A percentile compares a stretch with the other conserved stretches of the same genome.
These are phyloP conservation scores for Siderastrea siderea DNA, from an alignment of 92 coral and sea anemone genomes.

Conservation along the genomic window DNA sequence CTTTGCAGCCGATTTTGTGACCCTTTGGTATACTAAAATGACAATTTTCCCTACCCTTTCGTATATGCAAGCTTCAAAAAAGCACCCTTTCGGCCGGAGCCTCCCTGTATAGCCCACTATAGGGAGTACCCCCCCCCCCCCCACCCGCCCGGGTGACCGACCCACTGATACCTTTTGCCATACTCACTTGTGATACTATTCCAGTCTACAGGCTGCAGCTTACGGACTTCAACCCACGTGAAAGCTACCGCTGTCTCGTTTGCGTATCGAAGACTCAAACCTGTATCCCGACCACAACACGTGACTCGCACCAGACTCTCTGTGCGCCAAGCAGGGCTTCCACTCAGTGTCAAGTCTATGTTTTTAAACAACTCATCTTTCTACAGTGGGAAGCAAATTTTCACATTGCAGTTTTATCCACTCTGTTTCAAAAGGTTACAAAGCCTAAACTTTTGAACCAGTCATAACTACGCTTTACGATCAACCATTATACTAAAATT, in stretches of 20 bases:
- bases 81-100: no score
- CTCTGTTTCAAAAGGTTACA: no score
- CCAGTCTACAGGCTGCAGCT: slow-evolving; percentile 72
- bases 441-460: no score
- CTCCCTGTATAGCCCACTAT: no score
- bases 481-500: no score
- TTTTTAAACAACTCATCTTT: slow-evolving; percentile 71
- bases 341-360: slow-evolving; percentile 46
- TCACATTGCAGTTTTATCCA: neutral
- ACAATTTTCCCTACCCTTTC: no score
- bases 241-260: slow-evolving; percentile 68
- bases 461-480: no score
- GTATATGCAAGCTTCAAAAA: no score
- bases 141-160: neutral
- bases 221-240: slow-evolving; percentile 71
- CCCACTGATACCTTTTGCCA: neutral
- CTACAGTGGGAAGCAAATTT: slow-evolving; percentile 30
- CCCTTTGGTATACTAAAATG: no score
- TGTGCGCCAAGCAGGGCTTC: slow-evolving; percentile 53
- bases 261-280: slow-evolving; percentile 61
- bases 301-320: slow-evolving; percentile 75
- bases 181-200: slow-evolving; percentile 45
- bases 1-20: no score
- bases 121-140: no score
- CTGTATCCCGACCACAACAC: slow-evolving; percentile 80